Evolutionary conservation across 2,888 invertebrate species (phyloP).

Genomic region (Leptarthrus brevirostris): DNA sequence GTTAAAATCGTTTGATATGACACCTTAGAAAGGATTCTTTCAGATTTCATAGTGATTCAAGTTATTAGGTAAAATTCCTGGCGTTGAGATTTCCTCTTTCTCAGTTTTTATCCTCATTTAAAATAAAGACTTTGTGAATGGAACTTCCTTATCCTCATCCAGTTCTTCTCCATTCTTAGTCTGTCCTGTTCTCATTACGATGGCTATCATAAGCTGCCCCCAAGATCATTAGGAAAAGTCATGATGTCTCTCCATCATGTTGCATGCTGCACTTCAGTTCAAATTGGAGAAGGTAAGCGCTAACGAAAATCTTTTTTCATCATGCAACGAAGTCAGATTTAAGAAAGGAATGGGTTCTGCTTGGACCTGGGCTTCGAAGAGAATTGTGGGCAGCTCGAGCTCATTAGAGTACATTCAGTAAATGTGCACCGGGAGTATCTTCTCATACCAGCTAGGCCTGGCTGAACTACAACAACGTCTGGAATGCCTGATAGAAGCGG

Average conservation of each 20-base stretch:
- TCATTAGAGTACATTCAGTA: not conserved
- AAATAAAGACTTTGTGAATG: too few species aligned
- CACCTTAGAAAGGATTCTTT: too few species aligned
- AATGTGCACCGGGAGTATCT: too few species aligned
- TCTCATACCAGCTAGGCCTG: not conserved
- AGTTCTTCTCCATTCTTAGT: not conserved
- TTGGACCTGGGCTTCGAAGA: too few species aligned
- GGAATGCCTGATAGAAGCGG: not conserved
- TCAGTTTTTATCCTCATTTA: too few species aligned
- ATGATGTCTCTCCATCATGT: constrained; percentile 30
- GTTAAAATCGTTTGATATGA: too few species aligned
- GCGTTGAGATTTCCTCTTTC: too few species aligned
- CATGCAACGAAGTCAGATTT: constrained; percentile 37
- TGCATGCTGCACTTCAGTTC: constrained; percentile 26
- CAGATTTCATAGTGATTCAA: too few species aligned
- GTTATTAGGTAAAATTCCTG: too few species aligned
- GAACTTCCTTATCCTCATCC: too few species aligned
- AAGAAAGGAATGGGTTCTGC: not conserved
- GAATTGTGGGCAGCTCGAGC: not conserved
- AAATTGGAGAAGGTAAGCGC: not conserved
- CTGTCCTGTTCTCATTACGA: not conserved
- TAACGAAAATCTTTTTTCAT: constrained; percentile 29
- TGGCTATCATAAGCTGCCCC: not conserved
- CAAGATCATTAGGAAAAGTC: constrained; percentile 7
- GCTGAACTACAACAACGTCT: not conserved